Conservation (phyloP, 1,140 invertebrate species). For the Pantala flavescens region DNA sequence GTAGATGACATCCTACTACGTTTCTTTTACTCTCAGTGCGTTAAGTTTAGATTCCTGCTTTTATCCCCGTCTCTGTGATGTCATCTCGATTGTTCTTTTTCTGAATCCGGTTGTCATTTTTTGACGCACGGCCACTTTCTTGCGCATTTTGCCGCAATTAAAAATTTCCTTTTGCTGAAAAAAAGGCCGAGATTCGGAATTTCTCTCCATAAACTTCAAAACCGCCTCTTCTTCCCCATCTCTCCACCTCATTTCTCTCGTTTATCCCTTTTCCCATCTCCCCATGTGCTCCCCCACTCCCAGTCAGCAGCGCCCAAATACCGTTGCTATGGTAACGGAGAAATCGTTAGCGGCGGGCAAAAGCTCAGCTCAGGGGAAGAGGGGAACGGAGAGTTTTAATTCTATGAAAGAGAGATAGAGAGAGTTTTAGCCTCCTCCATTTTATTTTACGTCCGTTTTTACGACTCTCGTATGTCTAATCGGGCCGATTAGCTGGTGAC, state of each 20-base stretch:
- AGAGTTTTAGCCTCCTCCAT: constrained; percentile 26
- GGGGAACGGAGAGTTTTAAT: constrained; percentile 12
- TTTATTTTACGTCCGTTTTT: background rate
- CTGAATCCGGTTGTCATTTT: too few relatives aligned
- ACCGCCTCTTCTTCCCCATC: constrained; percentile 13
- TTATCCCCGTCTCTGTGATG: too few relatives aligned
- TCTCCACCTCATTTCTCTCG: constrained; percentile 14
- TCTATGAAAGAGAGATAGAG: constrained; percentile 19
- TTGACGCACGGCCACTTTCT: too few relatives aligned
- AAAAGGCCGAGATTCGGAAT: too few relatives aligned
- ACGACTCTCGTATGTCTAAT: background rate
- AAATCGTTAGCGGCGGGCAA: constrained; percentile 7
- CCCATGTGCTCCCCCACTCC: background rate
- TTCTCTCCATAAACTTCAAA: too few relatives aligned
- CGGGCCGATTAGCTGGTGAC: background rate
- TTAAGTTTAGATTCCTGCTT: too few relatives aligned
- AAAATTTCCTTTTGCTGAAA: too few relatives aligned
- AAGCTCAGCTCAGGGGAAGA: background rate
- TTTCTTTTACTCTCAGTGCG: too few relatives aligned
- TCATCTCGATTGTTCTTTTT: too few relatives aligned
- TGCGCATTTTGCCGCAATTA: too few relatives aligned
- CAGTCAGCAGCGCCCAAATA: constrained; percentile 12
- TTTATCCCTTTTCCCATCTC: constrained; percentile 19
- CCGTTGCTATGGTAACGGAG: background rate
- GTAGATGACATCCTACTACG: too few relatives aligned